Evolutionary conservation across 2,113 vertebrate species (phyloP), one percentile per base, ranked within the genome.

Genomic region (Centropus bengalensis): DNA sequence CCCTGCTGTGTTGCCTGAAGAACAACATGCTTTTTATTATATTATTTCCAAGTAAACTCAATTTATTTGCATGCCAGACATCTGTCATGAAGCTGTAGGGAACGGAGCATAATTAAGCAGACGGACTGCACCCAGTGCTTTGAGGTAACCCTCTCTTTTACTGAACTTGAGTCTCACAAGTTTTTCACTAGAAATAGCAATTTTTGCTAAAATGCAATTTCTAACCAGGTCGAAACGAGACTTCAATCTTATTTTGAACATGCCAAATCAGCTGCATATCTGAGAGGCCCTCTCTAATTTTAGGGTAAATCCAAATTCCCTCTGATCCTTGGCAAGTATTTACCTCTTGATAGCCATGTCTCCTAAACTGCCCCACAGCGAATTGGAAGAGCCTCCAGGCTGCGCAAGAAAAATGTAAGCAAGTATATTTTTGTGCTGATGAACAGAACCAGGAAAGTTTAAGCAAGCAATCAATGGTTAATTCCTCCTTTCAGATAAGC

Each of bases 301-400:
- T 90, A 86, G 79, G 58, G 83, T 88, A 92, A 83, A 95, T 87
- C 51, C 58, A 84, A 79, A 81, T 89, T 62, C 56, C 8, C 52
- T 84, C 74, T 91, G 91, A 82, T 82, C 49, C n/a, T 56, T 88
- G 75, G 63, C 66, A 87, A 93, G n/a, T 49, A 82, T 79, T 91
- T 91, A 30, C 32, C 59, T 75, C 14, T 62, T 79, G 1, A 91
- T 17, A 76, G 55, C 59, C 33, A 47, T 5, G 12, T 56, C 60
- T 86, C 81, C 49, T 67, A 23, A 91, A 89, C 36, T 80, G 76
- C 73, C 62, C 82, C 70, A 59, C 27, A 81, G 81, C 67, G 83
- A 24, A 91, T 85, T 40, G 38, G 27, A 89, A 36, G 30, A 86
- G 26, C 28, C 79, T 88, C 67, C 33, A 74, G 20, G 62, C 26